Evolutionary conservation across 2,113 vertebrate genomes (phyloP), one percentile per base, ranked within the genome.

Genomic region (Sigmodon hispidus): DNA sequence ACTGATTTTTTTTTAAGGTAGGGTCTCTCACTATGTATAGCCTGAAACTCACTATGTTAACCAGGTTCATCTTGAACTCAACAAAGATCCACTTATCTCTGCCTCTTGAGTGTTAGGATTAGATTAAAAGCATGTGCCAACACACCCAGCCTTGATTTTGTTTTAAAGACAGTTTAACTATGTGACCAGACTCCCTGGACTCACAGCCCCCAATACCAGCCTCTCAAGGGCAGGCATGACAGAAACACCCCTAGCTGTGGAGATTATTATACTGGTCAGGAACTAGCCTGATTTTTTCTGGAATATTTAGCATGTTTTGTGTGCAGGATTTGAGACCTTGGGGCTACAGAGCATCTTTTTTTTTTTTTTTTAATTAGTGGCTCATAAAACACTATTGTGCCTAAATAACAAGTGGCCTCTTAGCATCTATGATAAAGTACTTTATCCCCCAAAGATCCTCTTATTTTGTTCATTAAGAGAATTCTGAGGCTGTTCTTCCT

Each of bases 241-340:
- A 61, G 55, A 61, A 59, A 59, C 22, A 16, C 1, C 7, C 55
- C 52, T 40, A 57, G 21, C 52, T 40, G 43, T 45, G 7, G 84
- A 57, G 48, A 17, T 91, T 26, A 73, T 89, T 93, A 93, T 79
- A 84, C 10, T 76, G 43, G 65, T 87, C 81, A 87, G 87, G 40
- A 96, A 84, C 61, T 79, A 86, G 2, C 45, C 29, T 72, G 34
- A 77, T 93, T 52, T 94, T 83, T 34, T 80, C 75, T 55, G 50
- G 34, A 48, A 55, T 80, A 22, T 80, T 36, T 36, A 34, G 77
- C 45, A 48, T 52, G 77, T n/a, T 80, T 34, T 55, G 34, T 36
- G 77, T 93, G 76, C 40, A 48, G 72, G 65, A 45, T 61, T 55
- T 84, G 48, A 45, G 21, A 36, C 15, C 29, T 77, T 26, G 45